phyloP scores from a whole-genome alignment of 2,888 invertebrate species.

The Thumatha senex region DNA sequence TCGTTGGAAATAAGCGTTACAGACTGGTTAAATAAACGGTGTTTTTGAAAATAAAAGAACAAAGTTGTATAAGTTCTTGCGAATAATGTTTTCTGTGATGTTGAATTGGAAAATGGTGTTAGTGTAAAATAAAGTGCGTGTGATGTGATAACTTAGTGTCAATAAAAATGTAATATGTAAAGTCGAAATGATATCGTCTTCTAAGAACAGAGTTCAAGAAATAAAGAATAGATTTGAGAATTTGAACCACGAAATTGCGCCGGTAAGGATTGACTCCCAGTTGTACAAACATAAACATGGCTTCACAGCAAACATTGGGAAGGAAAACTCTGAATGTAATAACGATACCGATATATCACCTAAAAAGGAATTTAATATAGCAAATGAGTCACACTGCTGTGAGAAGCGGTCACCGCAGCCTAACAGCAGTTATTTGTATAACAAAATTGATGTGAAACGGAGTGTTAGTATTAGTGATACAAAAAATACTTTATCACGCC shows the following conservation, averaged over 20 bases:
- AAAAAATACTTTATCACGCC: constrained; percentile 65
- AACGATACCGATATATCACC: constrained; percentile 31
- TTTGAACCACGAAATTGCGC: constrained; percentile 61
- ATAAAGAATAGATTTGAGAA: constrained; percentile 86
- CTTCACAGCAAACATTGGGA: constrained; percentile 19
- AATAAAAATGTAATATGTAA: constrained; percentile 59
- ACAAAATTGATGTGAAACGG: constrained; percentile 59
- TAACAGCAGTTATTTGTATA: constrained; percentile 69
- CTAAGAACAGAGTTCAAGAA: constrained; percentile 84
- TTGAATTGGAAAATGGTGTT: constrained; percentile 1
- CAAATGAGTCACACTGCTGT: constrained; percentile 40
- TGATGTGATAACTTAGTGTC: constrained; percentile 12
- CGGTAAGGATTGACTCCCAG: constrained; percentile 24
- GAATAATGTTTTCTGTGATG: constrained; percentile 1
- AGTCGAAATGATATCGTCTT: constrained; percentile 73
- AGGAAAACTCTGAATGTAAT: constrained; percentile 30
- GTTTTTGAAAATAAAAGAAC: constrained; percentile 26
- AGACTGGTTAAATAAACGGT: constrained; percentile 18
- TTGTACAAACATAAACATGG: constrained; percentile 38
- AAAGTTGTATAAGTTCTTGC: not conserved
- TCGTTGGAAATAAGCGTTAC: constrained; percentile 14
- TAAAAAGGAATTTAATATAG: constrained; percentile 28
- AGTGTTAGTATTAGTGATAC: constrained; percentile 50
- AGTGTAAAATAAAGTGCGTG: not conserved
- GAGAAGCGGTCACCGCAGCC: constrained; percentile 51